phyloP scores from a whole-genome alignment of 2,888 invertebrate genomes.

The Podotricha telesiphe region DNA sequence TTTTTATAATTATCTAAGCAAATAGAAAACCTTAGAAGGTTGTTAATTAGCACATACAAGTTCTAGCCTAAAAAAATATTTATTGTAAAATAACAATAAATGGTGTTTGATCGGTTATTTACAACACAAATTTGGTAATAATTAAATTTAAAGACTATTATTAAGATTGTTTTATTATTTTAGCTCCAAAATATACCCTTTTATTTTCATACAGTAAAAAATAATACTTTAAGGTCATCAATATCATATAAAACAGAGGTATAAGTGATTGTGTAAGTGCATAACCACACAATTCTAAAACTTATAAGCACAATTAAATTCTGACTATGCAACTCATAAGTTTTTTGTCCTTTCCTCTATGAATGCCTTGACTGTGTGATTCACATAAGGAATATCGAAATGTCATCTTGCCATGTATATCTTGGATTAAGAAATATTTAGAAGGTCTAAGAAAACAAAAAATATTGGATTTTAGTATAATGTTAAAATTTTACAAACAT shows the following conservation, averaged over 20 bases:
- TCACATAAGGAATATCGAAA: slow-evolving; percentile 8
- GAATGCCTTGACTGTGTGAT: not conserved
- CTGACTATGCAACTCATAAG: not conserved
- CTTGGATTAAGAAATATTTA: not conserved
- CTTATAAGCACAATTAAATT: not conserved
- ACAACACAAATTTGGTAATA: not conserved
- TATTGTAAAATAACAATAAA: not conserved
- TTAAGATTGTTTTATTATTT: not conserved
- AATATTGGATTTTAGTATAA: not conserved
- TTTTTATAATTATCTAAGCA: slow-evolving; percentile 1
- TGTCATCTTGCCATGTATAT: not conserved
- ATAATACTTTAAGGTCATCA: too few relatives aligned
- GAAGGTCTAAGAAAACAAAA: not conserved
- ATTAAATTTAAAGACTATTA: too few relatives aligned
- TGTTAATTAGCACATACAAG: slow-evolving; percentile 22
- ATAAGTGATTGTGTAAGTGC: too few relatives aligned
- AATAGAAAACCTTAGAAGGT: not conserved
- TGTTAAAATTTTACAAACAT: not conserved
- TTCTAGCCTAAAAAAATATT: not conserved
- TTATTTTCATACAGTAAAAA: not conserved
- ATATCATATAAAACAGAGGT: too few relatives aligned
- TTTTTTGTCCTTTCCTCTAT: not conserved
- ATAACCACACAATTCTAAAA: too few relatives aligned
- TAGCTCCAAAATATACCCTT: not conserved
- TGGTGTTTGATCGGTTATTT: not conserved